Base-by-base conservation (phyloP, 2,113 vertebrate species). In the Oriolus oriolus region DNA sequence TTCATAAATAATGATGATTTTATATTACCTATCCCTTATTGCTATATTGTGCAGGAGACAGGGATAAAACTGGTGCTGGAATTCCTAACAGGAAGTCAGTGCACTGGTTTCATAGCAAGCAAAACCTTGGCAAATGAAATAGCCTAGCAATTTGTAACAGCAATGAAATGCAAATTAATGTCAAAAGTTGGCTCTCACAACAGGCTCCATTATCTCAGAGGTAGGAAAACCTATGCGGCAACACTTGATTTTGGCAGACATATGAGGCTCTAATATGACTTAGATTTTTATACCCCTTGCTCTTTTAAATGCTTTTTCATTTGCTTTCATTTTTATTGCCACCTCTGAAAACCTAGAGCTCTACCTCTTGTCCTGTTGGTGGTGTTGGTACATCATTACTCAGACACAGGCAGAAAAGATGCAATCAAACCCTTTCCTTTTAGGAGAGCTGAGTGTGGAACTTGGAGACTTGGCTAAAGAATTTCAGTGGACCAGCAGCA, bases 161-260 rank as follows among this genome's bases (percentile, higher is more conserved):
- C 59, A 93, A 66, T 31, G 35, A 89, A 93, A 94, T 84, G 33
- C 42, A 91, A 91, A 96, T 87, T 61, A 79, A 27, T 42, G n/a
- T 50, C 50, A 69, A 63, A 94, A 65, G 42, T 13, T 81, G 82
- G 53, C 41, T 45, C 44, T 73, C 17, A 35, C 5, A 75, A 59
- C 13, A 64, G 39, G 21, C 9, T 76, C 31, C 65, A 63, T 79
- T 80, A 80, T 87, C 59, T 79, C 61, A 60, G 16, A 1, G 1
- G 52, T 4, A 84, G 53, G n/a, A 85, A 89, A 94, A 84, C 26
- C 41, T 68, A 30, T 69, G 42, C 57, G 57, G 54, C 30, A 71
- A 24, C 18, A 76, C 42, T 69, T 49, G 31, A 63, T 93, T 93
- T 80, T 89, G 52, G 60, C 47, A 84, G 64, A 81, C 3, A 12